These are phyloP conservation scores for Tenualosa ilisha DNA, from an alignment of 2,797 vertebrate species.

Conservation along the genomic window DNA sequence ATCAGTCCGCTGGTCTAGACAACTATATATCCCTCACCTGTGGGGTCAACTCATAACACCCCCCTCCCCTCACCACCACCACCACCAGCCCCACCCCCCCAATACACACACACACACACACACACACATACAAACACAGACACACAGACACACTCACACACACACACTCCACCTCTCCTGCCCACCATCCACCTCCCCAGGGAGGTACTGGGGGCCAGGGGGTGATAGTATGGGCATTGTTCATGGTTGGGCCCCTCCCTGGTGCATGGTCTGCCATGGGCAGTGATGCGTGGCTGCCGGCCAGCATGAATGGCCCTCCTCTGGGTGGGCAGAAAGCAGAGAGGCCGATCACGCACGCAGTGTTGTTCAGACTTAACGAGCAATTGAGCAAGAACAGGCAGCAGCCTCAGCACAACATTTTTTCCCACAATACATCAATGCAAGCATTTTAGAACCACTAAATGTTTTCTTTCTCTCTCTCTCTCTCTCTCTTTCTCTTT, in stretches of 20 bases:
- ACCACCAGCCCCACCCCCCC: no score
- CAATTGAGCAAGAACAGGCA: constrained; percentile 13
- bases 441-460: not conserved
- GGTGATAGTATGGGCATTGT: not conserved
- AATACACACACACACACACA: no score
- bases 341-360: constrained; percentile 1
- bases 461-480: not conserved
- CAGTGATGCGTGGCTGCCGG: not conserved
- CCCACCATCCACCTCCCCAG: not conserved
- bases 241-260: not conserved
- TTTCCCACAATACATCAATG: constrained; percentile 14
- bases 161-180: not conserved
- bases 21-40: no score
- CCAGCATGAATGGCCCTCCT: not conserved
- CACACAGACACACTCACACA: no score
- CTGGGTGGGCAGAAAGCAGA: not conserved
- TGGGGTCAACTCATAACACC: no score
- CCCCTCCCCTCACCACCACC: no score
- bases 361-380: constrained; percentile 2
- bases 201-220: not conserved
- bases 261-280: not conserved
- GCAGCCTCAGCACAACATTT: not conserved
- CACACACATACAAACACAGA: no score
- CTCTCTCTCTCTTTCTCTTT: not conserved
- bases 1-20: no score